A percentile compares a stretch with the other conserved stretches of the same genome.
Conservation (phyloP, 2,888 invertebrate species). For the Elysia crispata region DNA sequence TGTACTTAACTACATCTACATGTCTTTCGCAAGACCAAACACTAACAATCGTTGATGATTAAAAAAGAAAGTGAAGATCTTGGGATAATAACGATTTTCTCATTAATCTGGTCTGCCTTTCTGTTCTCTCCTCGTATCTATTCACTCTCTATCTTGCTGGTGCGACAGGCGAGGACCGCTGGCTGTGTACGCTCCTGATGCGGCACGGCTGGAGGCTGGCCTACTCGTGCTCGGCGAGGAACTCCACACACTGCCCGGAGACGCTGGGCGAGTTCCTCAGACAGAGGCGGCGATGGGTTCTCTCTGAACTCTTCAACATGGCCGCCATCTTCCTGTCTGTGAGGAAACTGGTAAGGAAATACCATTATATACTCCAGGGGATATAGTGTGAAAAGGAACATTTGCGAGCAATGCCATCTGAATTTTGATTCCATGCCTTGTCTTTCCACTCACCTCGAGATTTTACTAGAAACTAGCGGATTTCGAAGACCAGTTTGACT, state of each 20-base stretch:
- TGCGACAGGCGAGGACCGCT: slow-evolving; percentile 62
- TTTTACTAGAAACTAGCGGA: no score
- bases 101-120: not conserved
- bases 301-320: slow-evolving; percentile 64
- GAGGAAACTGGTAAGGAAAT: slow-evolving; percentile 46
- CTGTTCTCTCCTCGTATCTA: not conserved
- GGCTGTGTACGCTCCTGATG: slow-evolving; percentile 67
- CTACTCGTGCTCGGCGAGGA: slow-evolving; percentile 59
- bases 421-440: no score
- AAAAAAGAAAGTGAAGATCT: no score
- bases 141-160: not conserved
- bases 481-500: no score
- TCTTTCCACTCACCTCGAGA: no score
- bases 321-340: slow-evolving; percentile 58
- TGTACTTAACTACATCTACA: no score
- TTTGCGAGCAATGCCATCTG: no score
- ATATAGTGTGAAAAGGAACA: no score
- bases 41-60: not conserved
- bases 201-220: slow-evolving; percentile 63
- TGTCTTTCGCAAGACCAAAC: no score
- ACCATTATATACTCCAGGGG: no score
- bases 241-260: slow-evolving; percentile 65
- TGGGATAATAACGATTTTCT: not conserved
- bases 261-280: slow-evolving; percentile 61
- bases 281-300: slow-evolving; percentile 64